Evolutionary conservation across 2,888 invertebrate species (phyloP).

Genomic region (Hoplodrina ambigua): DNA sequence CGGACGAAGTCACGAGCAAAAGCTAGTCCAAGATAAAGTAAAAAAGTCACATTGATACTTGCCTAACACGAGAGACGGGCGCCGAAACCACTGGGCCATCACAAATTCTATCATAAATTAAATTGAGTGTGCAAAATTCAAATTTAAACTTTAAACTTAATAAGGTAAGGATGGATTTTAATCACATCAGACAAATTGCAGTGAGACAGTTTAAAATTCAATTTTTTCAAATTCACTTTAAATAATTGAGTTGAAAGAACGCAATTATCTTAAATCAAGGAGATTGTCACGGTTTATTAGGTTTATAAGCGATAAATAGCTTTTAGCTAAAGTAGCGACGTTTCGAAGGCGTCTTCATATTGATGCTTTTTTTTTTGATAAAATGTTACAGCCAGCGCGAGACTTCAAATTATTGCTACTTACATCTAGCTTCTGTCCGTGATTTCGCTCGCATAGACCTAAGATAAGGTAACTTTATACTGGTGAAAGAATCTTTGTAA

Average conservation of each 20-base stretch:
- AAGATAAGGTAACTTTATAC: no score
- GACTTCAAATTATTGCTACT: neutral
- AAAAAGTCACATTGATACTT: no score
- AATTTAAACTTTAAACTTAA: constrained; percentile 6
- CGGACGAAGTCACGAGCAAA: no score
- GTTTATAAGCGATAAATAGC: constrained; percentile 49
- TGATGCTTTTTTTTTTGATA: constrained; percentile 4
- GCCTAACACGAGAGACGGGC: no score
- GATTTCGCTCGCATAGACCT: no score
- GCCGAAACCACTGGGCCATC: no score
- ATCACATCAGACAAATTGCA: constrained; percentile 21
- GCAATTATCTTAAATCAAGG: constrained; percentile 50
- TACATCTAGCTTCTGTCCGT: no score
- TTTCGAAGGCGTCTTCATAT: neutral
- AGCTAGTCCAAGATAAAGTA: no score
- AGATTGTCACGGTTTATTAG: constrained; percentile 52
- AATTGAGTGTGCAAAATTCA: constrained; percentile 4
- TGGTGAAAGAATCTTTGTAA: no score
- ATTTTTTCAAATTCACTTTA: constrained; percentile 47
- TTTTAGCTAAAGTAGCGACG: constrained; percentile 43
- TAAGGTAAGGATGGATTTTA: constrained; percentile 7
- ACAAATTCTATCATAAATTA: neutral
- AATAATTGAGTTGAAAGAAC: constrained; percentile 49
- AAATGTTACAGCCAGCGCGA: neutral
- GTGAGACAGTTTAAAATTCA: constrained; percentile 31